Base-by-base conservation (phyloP, 1,140 invertebrate genomes). In the Oreohelix idahoensis region DNA sequence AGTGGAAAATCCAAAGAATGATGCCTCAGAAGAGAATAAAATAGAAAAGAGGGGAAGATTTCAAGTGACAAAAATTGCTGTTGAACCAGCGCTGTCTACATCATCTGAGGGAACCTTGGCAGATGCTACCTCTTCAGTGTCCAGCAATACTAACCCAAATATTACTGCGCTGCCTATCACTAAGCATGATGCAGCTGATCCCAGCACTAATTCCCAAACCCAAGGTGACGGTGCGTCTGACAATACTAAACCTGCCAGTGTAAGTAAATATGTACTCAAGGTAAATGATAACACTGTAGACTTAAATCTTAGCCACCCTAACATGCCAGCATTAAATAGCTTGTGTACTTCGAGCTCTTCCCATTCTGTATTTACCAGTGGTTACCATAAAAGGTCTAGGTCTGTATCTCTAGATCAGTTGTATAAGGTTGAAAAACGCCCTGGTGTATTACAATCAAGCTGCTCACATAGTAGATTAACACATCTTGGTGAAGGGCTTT, bases 21-120 rank as follows among this genome's bases (percentile, higher is more conserved):
- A 69, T 69, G 77, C 26, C 15, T 35, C 10, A 23, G 79, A 39
- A 70, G 66, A 81, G n/a, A 49, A 81, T 15, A 81, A 71, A 35
- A 49, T 75, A 58, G 70, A 82, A 39, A 82, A 82, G 42, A 51
- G 71, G 23, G 80, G 80, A 1, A 32, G 80, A 13, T 82, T 82
- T 75, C 80, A 82, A 63, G 80, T 82, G 5, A 82, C 80, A 74
- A 82, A 82, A 39, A 75, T 82, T 38, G n/a, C 49, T n/a, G 13
- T 20, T 11, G 13, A 82, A 26, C 45, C 42, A 58, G 69, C n/a
- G 2, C 1, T 2, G 13, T 73, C 80, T 8, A 38, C 35, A 29
- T 39, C 42, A 70, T 53, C 42, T 11, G 70, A 73, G 39, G 70
- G 39, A 39, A 58, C 71, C 15, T 73, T 71, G 5, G 17, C 42